Conservation (phyloP, 1,140 invertebrate species). For the Panulirus ornatus region DNA sequence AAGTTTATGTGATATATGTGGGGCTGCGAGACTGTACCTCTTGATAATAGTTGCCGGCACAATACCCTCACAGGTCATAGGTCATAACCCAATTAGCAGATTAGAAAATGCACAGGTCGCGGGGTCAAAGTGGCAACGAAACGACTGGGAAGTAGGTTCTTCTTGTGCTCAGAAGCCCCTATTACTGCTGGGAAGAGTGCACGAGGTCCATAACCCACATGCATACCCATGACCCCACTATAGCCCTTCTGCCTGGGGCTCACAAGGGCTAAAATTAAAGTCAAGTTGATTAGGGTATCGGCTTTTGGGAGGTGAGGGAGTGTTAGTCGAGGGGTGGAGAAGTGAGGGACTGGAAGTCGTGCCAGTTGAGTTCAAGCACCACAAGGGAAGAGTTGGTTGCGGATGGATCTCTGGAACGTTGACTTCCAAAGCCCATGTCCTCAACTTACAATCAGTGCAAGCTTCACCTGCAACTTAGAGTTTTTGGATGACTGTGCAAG, state of each 20-base stretch:
- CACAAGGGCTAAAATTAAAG: slow-evolving; percentile 23
- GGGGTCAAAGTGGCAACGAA: slow-evolving; percentile 71
- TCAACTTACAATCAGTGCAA: background rate
- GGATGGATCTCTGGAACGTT: slow-evolving; percentile 28
- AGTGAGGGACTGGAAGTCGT: slow-evolving; percentile 55
- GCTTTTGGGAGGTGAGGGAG: background rate
- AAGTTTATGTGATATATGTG: background rate
- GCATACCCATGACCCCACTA: slow-evolving; percentile 25
- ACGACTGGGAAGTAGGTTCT: slow-evolving; percentile 72
- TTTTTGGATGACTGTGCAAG: background rate
- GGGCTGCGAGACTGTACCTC: slow-evolving; percentile 6
- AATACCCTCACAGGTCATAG: slow-evolving; percentile 64
- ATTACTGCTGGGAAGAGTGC: slow-evolving; percentile 68
- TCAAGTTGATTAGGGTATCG: background rate
- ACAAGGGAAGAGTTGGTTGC: slow-evolving; percentile 54
- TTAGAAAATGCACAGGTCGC: slow-evolving; percentile 72
- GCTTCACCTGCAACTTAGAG: background rate
- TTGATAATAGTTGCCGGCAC: slow-evolving; percentile 35
- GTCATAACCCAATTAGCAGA: slow-evolving; percentile 74
- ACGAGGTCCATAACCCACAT: slow-evolving; percentile 58
- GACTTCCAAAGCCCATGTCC: slow-evolving; percentile 1
- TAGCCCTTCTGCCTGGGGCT: slow-evolving; percentile 23
- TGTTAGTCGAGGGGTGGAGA: slow-evolving; percentile 30
- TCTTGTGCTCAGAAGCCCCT: slow-evolving; percentile 62
- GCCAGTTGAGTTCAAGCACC: slow-evolving; percentile 57